Evolutionary conservation across 2,797 vertebrate genomes (phyloP).

Genomic region (Pangasius larnaudii): DNA sequence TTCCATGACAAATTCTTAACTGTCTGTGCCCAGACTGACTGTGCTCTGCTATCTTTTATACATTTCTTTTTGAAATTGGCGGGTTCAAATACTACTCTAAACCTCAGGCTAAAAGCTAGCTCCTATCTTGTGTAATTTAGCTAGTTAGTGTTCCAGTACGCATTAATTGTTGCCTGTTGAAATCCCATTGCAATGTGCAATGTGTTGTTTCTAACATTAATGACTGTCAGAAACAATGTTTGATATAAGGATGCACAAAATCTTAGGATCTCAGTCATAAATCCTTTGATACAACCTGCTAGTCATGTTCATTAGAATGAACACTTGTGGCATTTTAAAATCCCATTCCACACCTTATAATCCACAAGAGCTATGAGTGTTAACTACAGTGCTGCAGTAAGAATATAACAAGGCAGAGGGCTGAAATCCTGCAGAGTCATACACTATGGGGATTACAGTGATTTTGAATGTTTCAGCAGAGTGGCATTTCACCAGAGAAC

Average conservation of each 20-base stretch:
- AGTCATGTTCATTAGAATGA: background rate
- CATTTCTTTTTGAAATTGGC: background rate
- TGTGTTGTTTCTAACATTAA: background rate
- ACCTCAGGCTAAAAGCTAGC: background rate
- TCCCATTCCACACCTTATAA: background rate
- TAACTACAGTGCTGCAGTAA: slow-evolving; percentile 13
- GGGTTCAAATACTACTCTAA: background rate
- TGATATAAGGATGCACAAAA: background rate
- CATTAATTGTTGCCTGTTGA: background rate
- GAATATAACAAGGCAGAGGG: slow-evolving; percentile 19
- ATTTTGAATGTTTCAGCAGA: slow-evolving; percentile 34
- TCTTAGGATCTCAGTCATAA: slow-evolving; percentile 8
- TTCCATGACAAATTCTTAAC: background rate
- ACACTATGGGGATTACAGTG: slow-evolving; percentile 20
- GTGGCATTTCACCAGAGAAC: slow-evolving; percentile 12
- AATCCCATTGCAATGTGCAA: background rate
- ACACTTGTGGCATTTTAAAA: slow-evolving; percentile 13
- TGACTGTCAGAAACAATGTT: background rate
- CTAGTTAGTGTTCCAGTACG: background rate
- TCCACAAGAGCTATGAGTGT: background rate
- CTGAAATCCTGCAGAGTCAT: slow-evolving; percentile 30
- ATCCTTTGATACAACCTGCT: slow-evolving; percentile 3
- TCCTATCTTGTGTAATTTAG: background rate
- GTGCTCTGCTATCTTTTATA: background rate
- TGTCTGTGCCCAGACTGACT: background rate